Conservation (phyloP, 2,888 invertebrate genomes). For the Epinotia brunnichana region DNA sequence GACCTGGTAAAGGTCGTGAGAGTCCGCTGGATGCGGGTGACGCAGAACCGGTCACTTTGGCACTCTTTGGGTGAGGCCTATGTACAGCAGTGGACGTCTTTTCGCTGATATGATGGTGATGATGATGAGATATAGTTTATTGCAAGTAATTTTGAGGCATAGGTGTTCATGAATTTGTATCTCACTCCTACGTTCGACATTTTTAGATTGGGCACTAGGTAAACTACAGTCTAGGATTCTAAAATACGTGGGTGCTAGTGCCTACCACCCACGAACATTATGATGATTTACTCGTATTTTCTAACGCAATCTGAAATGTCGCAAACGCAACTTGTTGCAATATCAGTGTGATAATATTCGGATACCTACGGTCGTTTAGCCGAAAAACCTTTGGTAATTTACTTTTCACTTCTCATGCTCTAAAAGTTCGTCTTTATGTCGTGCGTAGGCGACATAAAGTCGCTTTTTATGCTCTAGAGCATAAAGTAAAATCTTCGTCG, state of each 20-base stretch:
- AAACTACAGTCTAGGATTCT: background rate
- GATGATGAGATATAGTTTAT: too few relatives aligned
- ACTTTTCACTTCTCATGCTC: too few relatives aligned
- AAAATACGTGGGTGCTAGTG: background rate
- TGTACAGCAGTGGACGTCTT: too few relatives aligned
- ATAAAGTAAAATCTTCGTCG: too few relatives aligned
- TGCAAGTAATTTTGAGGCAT: background rate
- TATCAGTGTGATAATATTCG: constrained; percentile 75
- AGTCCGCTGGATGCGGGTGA: too few relatives aligned
- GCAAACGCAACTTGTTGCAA: constrained; percentile 65
- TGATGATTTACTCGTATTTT: constrained; percentile 2
- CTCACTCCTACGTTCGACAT: background rate
- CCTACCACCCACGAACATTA: constrained; percentile 3
- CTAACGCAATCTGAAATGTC: constrained; percentile 44
- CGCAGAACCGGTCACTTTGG: too few relatives aligned
- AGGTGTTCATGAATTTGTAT: background rate
- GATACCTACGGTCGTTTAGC: background rate
- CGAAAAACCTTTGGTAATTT: background rate
- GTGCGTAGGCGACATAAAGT: too few relatives aligned
- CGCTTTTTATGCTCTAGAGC: too few relatives aligned
- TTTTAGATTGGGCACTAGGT: background rate
- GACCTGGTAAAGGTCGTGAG: too few relatives aligned
- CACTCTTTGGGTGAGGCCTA: too few relatives aligned
- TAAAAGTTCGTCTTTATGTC: too few relatives aligned
- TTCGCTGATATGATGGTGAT: too few relatives aligned